Percentiles rank a stretch among this genome's conserved stretches.
Evolutionary conservation across 2,888 invertebrate genomes (phyloP).

Genomic region (Epirrhoe alternata): DNA sequence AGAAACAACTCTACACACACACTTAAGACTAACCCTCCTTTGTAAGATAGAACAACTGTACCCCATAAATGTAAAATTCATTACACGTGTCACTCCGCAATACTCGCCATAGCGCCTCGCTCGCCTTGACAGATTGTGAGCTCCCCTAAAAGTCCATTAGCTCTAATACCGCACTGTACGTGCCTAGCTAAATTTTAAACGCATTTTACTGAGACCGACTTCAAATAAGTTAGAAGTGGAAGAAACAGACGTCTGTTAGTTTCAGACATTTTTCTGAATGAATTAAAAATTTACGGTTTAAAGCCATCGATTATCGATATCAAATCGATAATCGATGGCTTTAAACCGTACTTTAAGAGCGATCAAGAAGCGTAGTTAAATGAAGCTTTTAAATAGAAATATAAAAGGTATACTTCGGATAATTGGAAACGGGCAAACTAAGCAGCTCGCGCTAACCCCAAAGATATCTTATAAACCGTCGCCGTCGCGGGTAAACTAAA

Average conservation of each 20-base stretch:
- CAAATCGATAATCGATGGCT: too few species aligned
- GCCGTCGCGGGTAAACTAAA: slow-evolving; percentile 8
- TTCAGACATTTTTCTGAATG: too few species aligned
- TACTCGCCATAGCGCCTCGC: slow-evolving; percentile 28
- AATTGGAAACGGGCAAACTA: not conserved
- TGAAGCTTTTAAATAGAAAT: not conserved
- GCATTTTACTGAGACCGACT: slow-evolving; percentile 32
- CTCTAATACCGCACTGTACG: slow-evolving; percentile 40
- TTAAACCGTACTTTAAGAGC: not conserved
- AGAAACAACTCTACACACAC: too few species aligned
- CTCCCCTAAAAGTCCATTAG: slow-evolving; percentile 45
- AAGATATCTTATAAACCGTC: slow-evolving; percentile 1
- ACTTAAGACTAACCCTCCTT: too few species aligned
- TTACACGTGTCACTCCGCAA: slow-evolving; percentile 27
- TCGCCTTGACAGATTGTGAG: slow-evolving; percentile 40
- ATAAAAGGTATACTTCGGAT: not conserved
- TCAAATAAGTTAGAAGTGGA: slow-evolving; percentile 13
- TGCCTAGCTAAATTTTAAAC: slow-evolving; percentile 42
- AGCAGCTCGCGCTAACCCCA: not conserved
- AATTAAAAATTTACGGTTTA: too few species aligned
- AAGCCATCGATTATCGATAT: too few species aligned
- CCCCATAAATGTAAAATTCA: slow-evolving; percentile 24
- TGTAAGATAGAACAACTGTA: not conserved
- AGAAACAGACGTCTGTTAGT: not conserved
- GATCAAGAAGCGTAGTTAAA: not conserved